These are phyloP conservation scores for Elysia crispata DNA, from an alignment of 2,888 invertebrate species.

Conservation along the genomic window DNA sequence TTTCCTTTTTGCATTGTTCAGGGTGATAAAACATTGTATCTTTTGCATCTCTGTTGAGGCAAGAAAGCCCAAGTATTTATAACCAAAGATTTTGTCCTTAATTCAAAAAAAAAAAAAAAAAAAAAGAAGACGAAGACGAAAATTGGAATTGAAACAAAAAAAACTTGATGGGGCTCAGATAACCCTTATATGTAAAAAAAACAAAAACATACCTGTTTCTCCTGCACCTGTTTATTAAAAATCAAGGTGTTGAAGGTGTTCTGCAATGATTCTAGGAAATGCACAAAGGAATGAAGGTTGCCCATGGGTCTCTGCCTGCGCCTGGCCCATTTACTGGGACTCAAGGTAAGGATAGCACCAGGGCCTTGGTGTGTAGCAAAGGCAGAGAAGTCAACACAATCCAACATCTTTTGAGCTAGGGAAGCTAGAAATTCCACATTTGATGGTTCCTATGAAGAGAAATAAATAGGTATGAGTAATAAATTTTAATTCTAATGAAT, in stretches of 20 bases:
- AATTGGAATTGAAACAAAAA: no score
- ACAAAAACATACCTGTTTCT: slow-evolving; percentile 23
- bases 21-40: no score
- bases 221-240: slow-evolving; percentile 42
- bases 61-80: no score
- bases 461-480: not conserved
- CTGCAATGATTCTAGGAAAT: slow-evolving; percentile 56
- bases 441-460: slow-evolving; percentile 54
- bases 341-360: slow-evolving; percentile 47
- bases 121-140: no score
- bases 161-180: no score
- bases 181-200: not conserved
- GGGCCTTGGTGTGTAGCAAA: slow-evolving; percentile 38
- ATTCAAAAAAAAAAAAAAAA: no score
- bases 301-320: slow-evolving; percentile 65
- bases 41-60: no score
- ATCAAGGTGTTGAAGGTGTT: slow-evolving; percentile 43
- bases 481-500: no score
- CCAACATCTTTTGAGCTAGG: slow-evolving; percentile 59
- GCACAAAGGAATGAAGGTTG: slow-evolving; percentile 68
- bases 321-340: slow-evolving; percentile 66
- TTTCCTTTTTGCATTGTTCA: no score
- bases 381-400: slow-evolving; percentile 68
- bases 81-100: no score
- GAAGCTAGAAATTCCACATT: slow-evolving; percentile 60